These are phyloP conservation scores for Aegotheles bennettii DNA, from an alignment of 2,113 vertebrate species.

Conservation along the genomic window DNA sequence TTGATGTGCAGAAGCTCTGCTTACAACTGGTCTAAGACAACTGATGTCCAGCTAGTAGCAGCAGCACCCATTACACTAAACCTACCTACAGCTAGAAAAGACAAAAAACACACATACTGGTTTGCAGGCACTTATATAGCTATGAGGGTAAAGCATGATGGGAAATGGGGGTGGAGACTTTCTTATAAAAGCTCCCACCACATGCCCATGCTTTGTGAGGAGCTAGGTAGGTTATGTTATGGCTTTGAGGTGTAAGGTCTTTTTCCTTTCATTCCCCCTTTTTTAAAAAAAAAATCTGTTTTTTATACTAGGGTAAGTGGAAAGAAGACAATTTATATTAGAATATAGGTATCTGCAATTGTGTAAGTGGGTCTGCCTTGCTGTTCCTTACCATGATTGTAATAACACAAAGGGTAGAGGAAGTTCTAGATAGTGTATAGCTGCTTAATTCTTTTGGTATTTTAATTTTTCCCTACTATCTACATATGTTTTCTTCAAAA, in stretches of 20 bases:
- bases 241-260: accelerated
- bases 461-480: not conserved
- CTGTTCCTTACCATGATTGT: too few species aligned
- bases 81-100: accelerated
- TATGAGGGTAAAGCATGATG: not conserved
- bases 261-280: accelerated
- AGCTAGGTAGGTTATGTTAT: accelerated
- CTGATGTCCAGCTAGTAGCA: accelerated
- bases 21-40: accelerated
- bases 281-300: too few species aligned
- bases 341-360: accelerated
- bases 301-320: accelerated
- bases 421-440: not conserved
- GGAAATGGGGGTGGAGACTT: not conserved
- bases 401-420: not conserved
- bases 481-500: not conserved
- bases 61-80: not conserved
- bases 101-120: accelerated
- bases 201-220: accelerated
- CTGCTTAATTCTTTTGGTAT: not conserved
- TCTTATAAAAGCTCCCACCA: not conserved
- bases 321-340: accelerated
- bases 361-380: not conserved
- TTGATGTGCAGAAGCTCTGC: accelerated
- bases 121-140: not conserved